Percentiles rank a stretch among this genome's conserved stretches.
Evolutionary conservation across 2,113 vertebrate species (phyloP).

Genomic region (Chionis minor): DNA sequence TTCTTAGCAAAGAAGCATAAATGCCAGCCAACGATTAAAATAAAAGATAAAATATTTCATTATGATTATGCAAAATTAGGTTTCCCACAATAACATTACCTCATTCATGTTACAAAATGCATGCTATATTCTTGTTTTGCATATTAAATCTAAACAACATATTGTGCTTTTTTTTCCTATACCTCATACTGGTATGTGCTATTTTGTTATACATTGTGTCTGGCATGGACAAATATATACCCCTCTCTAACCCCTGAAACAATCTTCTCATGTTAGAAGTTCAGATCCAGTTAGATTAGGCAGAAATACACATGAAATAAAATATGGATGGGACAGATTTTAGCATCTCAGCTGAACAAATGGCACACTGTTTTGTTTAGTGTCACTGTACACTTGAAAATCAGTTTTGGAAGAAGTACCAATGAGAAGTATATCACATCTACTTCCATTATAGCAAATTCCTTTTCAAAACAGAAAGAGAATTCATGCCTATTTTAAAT

Average conservation of each 20-base stretch:
- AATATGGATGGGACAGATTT: neutral
- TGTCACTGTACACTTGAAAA: neutral
- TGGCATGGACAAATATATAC: neutral
- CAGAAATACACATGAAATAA: neutral
- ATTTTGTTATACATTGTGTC: neutral
- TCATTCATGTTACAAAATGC: neutral
- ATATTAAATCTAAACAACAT: neutral
- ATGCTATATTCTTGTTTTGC: neutral
- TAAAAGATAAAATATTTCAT: constrained; percentile 7
- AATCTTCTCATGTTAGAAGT: neutral
- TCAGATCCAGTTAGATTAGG: neutral
- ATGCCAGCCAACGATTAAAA: constrained; percentile 27
- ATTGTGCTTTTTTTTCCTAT: neutral
- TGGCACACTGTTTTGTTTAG: neutral
- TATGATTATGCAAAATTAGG: neutral
- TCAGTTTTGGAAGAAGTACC: neutral
- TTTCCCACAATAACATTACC: neutral
- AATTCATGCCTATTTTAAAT: neutral
- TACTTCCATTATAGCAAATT: neutral
- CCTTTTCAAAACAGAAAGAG: neutral
- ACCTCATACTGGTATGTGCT: neutral
- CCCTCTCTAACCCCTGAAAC: neutral
- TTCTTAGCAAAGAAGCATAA: neutral
- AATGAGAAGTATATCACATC: neutral
- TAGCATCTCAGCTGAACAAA: neutral